These are phyloP conservation scores for Catharus bicknelli DNA, from an alignment of 2,113 vertebrate species.

Conservation along the genomic window DNA sequence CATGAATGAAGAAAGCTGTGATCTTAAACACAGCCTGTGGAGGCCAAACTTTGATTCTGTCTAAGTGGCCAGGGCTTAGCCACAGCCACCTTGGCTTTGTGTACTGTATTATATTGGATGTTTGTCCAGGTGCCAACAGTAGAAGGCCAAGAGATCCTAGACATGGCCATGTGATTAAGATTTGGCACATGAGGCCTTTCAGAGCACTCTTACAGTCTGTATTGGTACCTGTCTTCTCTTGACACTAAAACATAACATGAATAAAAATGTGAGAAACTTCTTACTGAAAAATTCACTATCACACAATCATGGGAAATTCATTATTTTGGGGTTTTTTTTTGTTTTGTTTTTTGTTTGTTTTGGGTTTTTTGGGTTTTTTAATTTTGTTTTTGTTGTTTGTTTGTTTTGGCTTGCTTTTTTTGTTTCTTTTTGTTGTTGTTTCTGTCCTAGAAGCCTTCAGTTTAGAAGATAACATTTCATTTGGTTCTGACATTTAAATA, in stretches of 20 bases:
- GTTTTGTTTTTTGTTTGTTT: not conserved
- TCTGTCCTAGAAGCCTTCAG: not conserved
- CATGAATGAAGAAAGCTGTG: not conserved
- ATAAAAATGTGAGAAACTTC: not conserved
- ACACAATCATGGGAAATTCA: not conserved
- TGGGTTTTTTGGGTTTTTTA: not conserved
- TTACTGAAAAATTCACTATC: not conserved
- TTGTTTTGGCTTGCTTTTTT: no score
- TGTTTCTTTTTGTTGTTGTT: not conserved
- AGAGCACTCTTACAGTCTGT: not conserved
- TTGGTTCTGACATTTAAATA: not conserved
- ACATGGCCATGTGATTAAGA: rapidly evolving
- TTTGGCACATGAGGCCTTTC: not conserved
- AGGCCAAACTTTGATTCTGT: not conserved
- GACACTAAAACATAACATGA: not conserved
- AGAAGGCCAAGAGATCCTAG: not conserved
- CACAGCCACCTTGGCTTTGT: not conserved
- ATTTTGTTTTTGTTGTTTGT: not conserved
- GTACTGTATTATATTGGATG: not conserved
- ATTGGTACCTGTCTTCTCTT: not conserved
- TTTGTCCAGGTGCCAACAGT: not conserved
- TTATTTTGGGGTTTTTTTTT: not conserved
- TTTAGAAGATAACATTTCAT: not conserved
- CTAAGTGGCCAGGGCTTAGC: not conserved
- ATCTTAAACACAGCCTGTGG: not conserved